A percentile compares a stretch with the other conserved stretches of the same genome.
Evolutionary conservation across 2,888 invertebrate genomes (phyloP).

Genomic region (Oscheius sp.): DNA sequence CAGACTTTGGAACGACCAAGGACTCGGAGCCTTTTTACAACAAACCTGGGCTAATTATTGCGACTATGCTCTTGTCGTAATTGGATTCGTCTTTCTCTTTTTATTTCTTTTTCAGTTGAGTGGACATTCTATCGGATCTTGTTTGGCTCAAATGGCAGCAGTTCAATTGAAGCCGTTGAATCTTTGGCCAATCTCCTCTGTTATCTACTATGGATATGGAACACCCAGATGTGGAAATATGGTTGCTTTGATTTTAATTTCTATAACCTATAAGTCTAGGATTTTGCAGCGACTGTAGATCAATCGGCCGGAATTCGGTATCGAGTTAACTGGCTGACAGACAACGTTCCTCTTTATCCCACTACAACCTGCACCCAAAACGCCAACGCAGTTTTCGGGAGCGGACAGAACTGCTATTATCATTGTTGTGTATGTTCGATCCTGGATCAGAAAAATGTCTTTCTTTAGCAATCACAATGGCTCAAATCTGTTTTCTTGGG

Average conservation of each 20-base stretch:
- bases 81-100: neutral
- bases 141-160: slow-evolving; percentile 22
- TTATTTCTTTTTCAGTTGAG: slow-evolving; percentile 1
- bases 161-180: neutral
- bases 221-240: slow-evolving; percentile 23
- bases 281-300: neutral
- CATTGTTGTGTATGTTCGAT: slow-evolving; percentile 11
- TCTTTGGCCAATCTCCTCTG: neutral
- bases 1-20: slow-evolving; percentile 16
- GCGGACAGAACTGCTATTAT: neutral
- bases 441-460: too few relatives aligned
- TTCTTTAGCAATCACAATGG: too few relatives aligned
- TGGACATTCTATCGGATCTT: slow-evolving; percentile 22
- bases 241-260: too few relatives aligned
- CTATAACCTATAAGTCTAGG: neutral
- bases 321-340: slow-evolving; percentile 1
- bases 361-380: neutral
- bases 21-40: slow-evolving; percentile 13
- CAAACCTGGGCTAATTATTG: slow-evolving; percentile 8
- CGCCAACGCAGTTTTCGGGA: neutral
- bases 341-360: neutral
- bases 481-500: too few relatives aligned
- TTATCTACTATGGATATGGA: slow-evolving; percentile 21
- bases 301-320: neutral
- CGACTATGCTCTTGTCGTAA: slow-evolving; percentile 9